Evolutionary conservation across 2,797 vertebrate species (phyloP), one percentile per base, ranked within the genome.

Genomic region (Staurois parvus): DNA sequence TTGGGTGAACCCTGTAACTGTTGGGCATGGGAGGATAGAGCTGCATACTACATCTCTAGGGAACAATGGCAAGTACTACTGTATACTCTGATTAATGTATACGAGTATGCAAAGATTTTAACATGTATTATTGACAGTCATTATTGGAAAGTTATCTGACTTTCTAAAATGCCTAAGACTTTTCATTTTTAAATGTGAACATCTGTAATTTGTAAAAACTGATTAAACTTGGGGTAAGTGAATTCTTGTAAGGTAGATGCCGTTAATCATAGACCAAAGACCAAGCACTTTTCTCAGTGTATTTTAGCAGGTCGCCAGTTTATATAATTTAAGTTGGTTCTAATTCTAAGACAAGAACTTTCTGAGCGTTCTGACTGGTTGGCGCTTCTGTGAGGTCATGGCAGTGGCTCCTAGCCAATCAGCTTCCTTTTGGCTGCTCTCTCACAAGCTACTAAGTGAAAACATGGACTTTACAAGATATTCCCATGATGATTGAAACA

Each of bases 401-500:
- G 64, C 15, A 28, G 32, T 40, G 56, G 34, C 34, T 78, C 64
- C 42, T 29, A 37, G 34, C 40, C 30, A 40, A 66, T 66, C 34
- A 66, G 59, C 26, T 66, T 62, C 59, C 19, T 66, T 64, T 78
- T 26, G 64, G 37, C 59, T 66, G 13, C 32, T 34, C 32, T 78
- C 59, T 66, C 32, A 78, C 59, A 29, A 28, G 28, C 76, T 64
- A 62, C 59, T 62, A 78, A 12, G 34, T 15, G 64, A 26, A 66
- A 78, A 66, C 52, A 59, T 59, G 52, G 52, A 21, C 52, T 59
- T 59, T 59, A 59, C 52, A 59, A 42, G 45, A 79, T 48, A 48
- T 79, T 69, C 64, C 77, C 62, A 48, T 69, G 77, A 79, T 40
- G 48, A 21, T 32, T 32, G 34, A 52, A 79, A 79, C 77, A 67